These are phyloP conservation scores for Anser brachyrhynchus DNA, from an alignment of 2,113 vertebrate species.

Conservation along the genomic window DNA sequence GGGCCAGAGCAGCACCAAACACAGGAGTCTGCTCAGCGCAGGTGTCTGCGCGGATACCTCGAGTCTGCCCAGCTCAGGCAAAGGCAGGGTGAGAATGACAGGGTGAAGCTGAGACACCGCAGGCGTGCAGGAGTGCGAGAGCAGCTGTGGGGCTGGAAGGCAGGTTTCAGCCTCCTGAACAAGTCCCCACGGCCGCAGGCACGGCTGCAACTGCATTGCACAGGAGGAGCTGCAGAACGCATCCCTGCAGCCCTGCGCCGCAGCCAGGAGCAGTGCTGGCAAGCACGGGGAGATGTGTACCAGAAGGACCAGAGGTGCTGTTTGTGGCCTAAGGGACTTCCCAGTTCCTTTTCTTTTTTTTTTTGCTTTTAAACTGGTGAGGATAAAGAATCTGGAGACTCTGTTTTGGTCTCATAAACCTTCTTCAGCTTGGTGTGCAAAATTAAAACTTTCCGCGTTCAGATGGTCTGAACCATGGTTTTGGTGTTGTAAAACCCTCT, in stretches of 20 bases:
- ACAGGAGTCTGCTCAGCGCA: fast-evolving
- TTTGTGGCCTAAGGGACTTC: background rate
- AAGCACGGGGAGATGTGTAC: fast-evolving
- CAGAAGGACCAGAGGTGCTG: background rate
- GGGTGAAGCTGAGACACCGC: background rate
- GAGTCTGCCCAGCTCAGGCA: background rate
- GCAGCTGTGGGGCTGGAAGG: background rate
- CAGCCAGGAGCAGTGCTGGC: background rate
- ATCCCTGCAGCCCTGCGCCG: background rate
- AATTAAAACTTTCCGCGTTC: background rate
- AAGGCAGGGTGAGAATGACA: background rate
- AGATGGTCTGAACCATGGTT: background rate
- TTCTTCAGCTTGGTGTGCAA: background rate
- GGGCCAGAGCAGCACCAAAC: background rate
- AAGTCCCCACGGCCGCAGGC: background rate
- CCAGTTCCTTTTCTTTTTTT: background rate
- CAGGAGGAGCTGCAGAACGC: background rate
- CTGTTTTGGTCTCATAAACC: background rate
- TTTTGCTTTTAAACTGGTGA: background rate
- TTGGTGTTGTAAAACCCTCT: background rate
- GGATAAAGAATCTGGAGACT: background rate
- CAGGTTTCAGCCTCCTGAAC: background rate
- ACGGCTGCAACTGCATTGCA: fast-evolving
- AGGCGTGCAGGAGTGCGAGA: background rate
- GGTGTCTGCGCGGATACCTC: no score